A percentile compares a stretch with the other conserved stretches of the same genome.
Conservation (phyloP, 2,888 invertebrate species). For the Colostygia pectinataria region DNA sequence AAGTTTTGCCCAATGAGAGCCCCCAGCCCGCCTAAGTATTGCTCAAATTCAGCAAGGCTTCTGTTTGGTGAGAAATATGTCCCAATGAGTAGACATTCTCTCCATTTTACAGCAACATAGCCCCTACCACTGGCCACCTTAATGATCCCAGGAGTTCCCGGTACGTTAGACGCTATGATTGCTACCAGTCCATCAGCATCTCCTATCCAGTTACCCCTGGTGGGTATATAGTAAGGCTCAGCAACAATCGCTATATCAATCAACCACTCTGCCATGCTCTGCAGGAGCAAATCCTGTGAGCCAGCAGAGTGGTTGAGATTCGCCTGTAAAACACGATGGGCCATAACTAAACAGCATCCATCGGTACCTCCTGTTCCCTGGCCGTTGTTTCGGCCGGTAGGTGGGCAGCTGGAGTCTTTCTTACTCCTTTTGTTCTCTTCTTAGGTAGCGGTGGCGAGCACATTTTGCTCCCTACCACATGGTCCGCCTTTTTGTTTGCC, state of each 20-base stretch:
- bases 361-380: not conserved
- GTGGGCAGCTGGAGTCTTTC: too few relatives aligned
- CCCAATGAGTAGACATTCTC: too few relatives aligned
- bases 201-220: not conserved
- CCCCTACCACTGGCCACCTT: not conserved
- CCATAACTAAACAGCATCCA: not conserved
- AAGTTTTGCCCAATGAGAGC: too few relatives aligned
- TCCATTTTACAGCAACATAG: too few relatives aligned
- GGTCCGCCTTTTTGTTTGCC: not conserved
- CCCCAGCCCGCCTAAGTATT: too few relatives aligned
- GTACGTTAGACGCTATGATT: not conserved
- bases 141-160: not conserved
- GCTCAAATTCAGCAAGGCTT: too few relatives aligned
- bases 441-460: not conserved
- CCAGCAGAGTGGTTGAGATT: slow-evolving; percentile 12
- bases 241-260: not conserved
- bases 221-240: slow-evolving; percentile 3
- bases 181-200: not conserved
- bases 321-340: not conserved
- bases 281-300: slow-evolving; percentile 1
- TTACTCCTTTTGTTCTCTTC: not conserved
- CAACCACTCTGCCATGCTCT: slow-evolving; percentile 10
- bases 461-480: not conserved
- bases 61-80: too few relatives aligned
- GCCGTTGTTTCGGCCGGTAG: not conserved